Evolutionary conservation across 1,140 invertebrate species (phyloP).

Genomic region (Danaus melanippus): DNA sequence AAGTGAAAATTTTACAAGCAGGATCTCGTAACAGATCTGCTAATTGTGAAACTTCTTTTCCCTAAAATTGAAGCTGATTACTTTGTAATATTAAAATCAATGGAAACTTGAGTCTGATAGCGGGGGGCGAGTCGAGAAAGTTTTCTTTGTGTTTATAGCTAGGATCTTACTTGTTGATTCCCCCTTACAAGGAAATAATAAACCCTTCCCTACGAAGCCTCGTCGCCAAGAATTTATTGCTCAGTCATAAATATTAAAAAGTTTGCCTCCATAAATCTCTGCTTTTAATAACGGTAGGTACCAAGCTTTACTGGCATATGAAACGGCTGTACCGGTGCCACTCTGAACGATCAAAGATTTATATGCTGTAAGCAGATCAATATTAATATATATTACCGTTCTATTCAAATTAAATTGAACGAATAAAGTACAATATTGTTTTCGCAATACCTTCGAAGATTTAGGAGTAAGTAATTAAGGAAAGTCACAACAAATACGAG

Average conservation of each 20-base stretch:
- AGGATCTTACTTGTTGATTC: constrained; percentile 54
- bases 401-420: too few species aligned
- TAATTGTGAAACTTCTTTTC: too few species aligned
- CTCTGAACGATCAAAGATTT: constrained; percentile 23
- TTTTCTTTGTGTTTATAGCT: constrained; percentile 18
- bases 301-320: constrained; percentile 26
- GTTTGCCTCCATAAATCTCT: constrained; percentile 59
- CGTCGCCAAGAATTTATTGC: constrained; percentile 65
- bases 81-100: constrained; percentile 9
- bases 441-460: too few species aligned
- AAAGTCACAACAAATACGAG: too few species aligned
- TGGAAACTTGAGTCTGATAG: constrained; percentile 16
- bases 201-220: constrained; percentile 53
- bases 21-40: too few species aligned
- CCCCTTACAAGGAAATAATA: constrained; percentile 55
- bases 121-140: constrained; percentile 7
- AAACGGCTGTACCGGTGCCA: constrained; percentile 33
- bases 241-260: constrained; percentile 68
- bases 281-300: constrained; percentile 52
- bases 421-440: too few species aligned
- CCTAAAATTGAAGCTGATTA: constrained; percentile 5
- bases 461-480: too few species aligned
- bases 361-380: constrained; percentile 4
- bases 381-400: too few species aligned
- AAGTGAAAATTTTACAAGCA: too few species aligned